Conservation (phyloP, 2,888 invertebrate species). For the Pterobdella sp. region DNA sequence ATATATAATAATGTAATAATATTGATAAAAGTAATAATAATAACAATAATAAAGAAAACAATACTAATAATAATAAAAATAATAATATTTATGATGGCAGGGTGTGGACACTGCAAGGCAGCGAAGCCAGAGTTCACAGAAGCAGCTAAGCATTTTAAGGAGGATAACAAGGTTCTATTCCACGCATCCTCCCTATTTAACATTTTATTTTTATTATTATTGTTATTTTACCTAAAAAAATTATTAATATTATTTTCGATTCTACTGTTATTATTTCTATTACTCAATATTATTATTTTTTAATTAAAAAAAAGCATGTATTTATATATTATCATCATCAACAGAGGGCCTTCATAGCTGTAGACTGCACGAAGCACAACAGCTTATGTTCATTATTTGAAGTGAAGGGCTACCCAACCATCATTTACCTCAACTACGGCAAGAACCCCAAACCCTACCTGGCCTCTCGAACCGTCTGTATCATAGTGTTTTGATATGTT, state of each 20-base stretch:
- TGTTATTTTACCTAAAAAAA: no score
- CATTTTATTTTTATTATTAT: no score
- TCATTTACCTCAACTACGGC: slow-evolving; percentile 67
- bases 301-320: background rate
- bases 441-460: slow-evolving; percentile 62
- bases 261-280: no score
- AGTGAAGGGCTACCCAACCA: slow-evolving; percentile 63
- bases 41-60: no score
- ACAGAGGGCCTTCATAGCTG: slow-evolving; percentile 52
- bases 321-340: background rate
- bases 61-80: no score
- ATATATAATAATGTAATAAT: no score
- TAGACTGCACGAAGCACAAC: slow-evolving; percentile 63
- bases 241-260: background rate
- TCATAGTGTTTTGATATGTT: background rate
- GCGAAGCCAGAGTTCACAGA: slow-evolving; percentile 63
- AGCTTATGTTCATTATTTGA: slow-evolving; percentile 57
- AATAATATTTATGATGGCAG: no score
- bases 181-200: no score
- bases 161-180: slow-evolving; percentile 41
- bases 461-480: slow-evolving; percentile 64
- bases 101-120: slow-evolving; percentile 68
- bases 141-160: slow-evolving; percentile 46
- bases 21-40: no score
- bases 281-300: background rate